A percentile compares a stretch with the other conserved stretches of the same genome.
These are phyloP conservation scores for Glareola pratincola DNA, from an alignment of 2,113 vertebrate genomes.

Conservation along the genomic window DNA sequence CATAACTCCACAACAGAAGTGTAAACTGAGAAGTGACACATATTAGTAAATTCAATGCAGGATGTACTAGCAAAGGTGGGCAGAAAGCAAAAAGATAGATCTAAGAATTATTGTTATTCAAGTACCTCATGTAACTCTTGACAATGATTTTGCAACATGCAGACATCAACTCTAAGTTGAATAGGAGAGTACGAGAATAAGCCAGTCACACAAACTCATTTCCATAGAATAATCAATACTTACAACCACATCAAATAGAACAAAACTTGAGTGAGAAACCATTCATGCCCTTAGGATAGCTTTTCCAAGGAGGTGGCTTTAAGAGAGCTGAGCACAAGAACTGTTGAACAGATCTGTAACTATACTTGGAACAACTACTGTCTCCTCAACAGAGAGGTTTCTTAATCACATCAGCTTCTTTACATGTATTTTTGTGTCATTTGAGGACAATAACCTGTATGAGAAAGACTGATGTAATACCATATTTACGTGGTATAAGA, in stretches of 20 bases:
- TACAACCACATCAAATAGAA: not conserved
- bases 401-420: not conserved
- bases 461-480: not conserved
- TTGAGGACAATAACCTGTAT: not conserved
- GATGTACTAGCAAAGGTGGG: not conserved
- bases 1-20: not conserved
- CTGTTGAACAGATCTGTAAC: not conserved
- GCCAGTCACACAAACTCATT: not conserved
- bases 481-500: not conserved
- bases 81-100: not conserved
- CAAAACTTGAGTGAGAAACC: not conserved
- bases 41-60: not conserved
- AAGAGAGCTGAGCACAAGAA: not conserved
- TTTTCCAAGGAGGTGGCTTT: not conserved
- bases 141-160: not conserved
- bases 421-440: not conserved
- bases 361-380: not conserved
- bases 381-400: not conserved
- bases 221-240: slow-evolving; percentile 13
- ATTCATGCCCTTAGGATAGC: not conserved
- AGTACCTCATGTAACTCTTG: not conserved
- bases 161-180: not conserved
- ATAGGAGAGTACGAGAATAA: not conserved
- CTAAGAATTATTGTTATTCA: not conserved
- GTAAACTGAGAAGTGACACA: not conserved